Base-by-base conservation (phyloP, 2,113 vertebrate species). In the Menura novaehollandiae region DNA sequence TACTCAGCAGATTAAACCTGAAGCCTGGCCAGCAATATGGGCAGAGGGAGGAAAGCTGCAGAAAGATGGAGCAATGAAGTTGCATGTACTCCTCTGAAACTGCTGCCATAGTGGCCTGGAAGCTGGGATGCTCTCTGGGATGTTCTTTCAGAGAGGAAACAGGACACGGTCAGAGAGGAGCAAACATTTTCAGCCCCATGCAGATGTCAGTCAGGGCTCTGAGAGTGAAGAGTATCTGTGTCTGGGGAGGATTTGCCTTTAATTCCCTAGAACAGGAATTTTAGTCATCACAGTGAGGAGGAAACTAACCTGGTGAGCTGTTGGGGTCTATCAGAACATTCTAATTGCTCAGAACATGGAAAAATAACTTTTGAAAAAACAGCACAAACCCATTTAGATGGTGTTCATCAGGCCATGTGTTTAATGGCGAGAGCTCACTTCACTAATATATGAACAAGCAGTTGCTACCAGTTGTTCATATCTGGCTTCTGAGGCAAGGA, bases 371-470 rank as follows among this genome's bases (percentile, higher is more conserved):
- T 12, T 47, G 10, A 10, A 55, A 63, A 19, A 62, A 2, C 32
- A 67, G n/a, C 15, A 14, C 35, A 72, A 27, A 28, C 11, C 7
- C 37, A 37, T 0, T 32, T 82, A 56, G 35, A 4, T 8, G 10
- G 15, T 23, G 2, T 60, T 59, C 63, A 30, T 51, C 24, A 59
- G 44, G 17, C 28, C 11, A 3, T 7, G 32, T n/a, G 47, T 56
- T 39, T 14, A 23, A 44, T 24, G 55, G 17, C 2, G 9, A 22
- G 53, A 56, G 24, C n/a, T 84, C 53, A 4, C 15, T 35, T 44
- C 33, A 22, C 41, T n/a, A 15, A 17, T 30, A 33, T 0, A 8
- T 2, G 14, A 39, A 10, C 11, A 64, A 47, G 11, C 49, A 55
- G 13, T 43, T 83, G 21, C 30, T 63, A 39, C 52, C 39, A 33